These are phyloP conservation scores for Xerus rutilus DNA, from an alignment of 2,797 vertebrate genomes.

Conservation along the genomic window DNA sequence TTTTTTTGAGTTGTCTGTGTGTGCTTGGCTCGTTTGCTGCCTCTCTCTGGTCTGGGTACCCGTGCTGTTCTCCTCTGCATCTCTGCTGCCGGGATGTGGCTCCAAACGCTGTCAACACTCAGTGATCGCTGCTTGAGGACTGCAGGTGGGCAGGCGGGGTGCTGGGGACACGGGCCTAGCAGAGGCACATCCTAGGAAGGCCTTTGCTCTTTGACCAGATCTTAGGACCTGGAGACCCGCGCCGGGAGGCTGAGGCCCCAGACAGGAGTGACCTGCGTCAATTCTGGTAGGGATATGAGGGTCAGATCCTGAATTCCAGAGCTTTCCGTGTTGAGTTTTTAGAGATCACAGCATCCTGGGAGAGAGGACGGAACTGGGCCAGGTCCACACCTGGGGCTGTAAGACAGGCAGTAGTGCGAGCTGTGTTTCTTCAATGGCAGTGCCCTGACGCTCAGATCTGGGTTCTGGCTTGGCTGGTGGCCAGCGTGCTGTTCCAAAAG, in stretches of 20 bases:
- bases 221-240: too few relatives aligned
- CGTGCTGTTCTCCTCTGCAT: background rate
- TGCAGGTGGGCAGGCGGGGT: background rate
- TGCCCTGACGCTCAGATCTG: background rate
- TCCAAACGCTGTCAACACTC: background rate
- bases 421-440: background rate
- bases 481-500: background rate
- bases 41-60: background rate
- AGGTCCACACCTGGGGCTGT: background rate
- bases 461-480: background rate
- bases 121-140: background rate
- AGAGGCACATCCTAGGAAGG: background rate
- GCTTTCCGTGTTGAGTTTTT: background rate
- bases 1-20: background rate
- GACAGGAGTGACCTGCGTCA: background rate
- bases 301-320: background rate
- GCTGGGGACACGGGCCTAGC: background rate
- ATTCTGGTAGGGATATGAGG: background rate
- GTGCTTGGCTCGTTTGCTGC: background rate
- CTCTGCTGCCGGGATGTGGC: background rate
- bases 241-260: background rate
- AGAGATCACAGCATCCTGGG: background rate
- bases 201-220: background rate
- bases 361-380: background rate
- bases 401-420: background rate